Evolutionary conservation across 2,113 vertebrate genomes (phyloP).

Genomic region (Otus sunia): DNA sequence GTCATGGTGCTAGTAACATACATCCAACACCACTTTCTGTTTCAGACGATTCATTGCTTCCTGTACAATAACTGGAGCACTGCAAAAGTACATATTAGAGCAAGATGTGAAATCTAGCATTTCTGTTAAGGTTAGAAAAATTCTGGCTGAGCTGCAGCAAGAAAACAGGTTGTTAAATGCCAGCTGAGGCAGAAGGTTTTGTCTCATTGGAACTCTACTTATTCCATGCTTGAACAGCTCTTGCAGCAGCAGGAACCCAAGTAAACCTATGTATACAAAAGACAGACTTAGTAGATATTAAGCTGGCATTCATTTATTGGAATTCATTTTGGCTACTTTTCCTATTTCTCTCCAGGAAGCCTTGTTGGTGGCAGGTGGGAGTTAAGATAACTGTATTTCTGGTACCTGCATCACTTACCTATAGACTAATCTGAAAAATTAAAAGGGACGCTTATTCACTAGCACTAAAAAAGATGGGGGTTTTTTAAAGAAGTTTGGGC

Average conservation of each 20-base stretch:
- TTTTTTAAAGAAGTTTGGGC: neutral
- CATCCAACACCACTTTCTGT: neutral
- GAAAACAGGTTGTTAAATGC: conserved; percentile 77
- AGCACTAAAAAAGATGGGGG: neutral
- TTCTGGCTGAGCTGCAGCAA: conserved; percentile 67
- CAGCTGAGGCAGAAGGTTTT: conserved; percentile 75
- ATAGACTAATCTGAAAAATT: conserved; percentile 41
- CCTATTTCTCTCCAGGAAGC: conserved; percentile 59
- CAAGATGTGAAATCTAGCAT: conserved; percentile 42
- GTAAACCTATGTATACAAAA: conserved; percentile 60
- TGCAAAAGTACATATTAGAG: conserved; percentile 2
- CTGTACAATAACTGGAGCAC: neutral
- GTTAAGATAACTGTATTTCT: conserved; percentile 48
- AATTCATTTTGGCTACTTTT: conserved; percentile 68
- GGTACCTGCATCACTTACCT: conserved; percentile 6
- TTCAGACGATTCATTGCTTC: neutral
- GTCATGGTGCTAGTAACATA: neutral
- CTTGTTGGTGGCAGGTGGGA: conserved; percentile 53
- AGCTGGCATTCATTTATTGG: conserved; percentile 71
- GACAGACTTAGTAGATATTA: conserved; percentile 66
- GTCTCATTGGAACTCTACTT: conserved; percentile 72
- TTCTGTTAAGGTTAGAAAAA: conserved; percentile 68
- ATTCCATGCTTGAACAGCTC: conserved; percentile 69
- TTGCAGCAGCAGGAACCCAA: conserved; percentile 61
- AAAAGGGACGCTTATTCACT: neutral